phyloP scores from a whole-genome alignment of 2,113 vertebrate species.

The Oenanthe oenanthe region DNA sequence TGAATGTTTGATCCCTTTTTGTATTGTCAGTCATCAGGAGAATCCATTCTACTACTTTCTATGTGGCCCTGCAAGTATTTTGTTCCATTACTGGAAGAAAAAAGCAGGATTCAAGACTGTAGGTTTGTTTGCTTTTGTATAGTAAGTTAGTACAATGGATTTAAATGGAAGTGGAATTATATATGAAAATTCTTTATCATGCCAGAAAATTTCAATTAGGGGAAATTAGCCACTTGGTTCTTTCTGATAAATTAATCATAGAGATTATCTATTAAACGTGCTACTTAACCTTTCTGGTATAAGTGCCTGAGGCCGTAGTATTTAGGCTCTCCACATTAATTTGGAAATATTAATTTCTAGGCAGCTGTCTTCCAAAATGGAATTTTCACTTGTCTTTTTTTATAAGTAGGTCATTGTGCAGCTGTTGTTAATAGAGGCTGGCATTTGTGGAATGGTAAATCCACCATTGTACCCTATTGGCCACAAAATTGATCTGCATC shows the following conservation, averaged over 20 bases:
- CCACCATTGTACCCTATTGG: not conserved
- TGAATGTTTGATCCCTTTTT: not conserved
- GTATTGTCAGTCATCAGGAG: not conserved
- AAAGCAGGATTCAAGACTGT: not conserved
- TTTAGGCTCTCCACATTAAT: conserved; percentile 48
- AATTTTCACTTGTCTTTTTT: conserved; percentile 53
- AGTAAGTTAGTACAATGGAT: conserved; percentile 9
- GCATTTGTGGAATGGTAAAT: conserved; percentile 46
- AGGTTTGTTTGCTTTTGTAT: conserved; percentile 10
- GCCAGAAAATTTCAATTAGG: conserved; percentile 34
- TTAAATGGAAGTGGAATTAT: conserved; percentile 39
- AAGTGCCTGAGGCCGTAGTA: conserved; percentile 34
- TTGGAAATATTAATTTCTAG: conserved; percentile 53
- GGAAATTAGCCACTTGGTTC: conserved; percentile 50
- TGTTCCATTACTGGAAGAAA: not conserved
- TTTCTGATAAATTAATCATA: conserved; percentile 66
- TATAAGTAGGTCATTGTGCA: conserved; percentile 50
- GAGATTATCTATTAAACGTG: conserved; percentile 51
- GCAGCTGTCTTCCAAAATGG: conserved; percentile 57
- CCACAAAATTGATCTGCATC: not conserved
- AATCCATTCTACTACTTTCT: not conserved
- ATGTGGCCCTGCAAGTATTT: not conserved
- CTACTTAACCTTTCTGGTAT: conserved; percentile 61
- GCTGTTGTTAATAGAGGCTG: conserved; percentile 41
- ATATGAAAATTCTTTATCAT: conserved; percentile 31